Percentiles rank a stretch among this genome's conserved stretches.
phyloP scores from a whole-genome alignment of 2,888 invertebrate species.

The Lomographa bimaculata region DNA sequence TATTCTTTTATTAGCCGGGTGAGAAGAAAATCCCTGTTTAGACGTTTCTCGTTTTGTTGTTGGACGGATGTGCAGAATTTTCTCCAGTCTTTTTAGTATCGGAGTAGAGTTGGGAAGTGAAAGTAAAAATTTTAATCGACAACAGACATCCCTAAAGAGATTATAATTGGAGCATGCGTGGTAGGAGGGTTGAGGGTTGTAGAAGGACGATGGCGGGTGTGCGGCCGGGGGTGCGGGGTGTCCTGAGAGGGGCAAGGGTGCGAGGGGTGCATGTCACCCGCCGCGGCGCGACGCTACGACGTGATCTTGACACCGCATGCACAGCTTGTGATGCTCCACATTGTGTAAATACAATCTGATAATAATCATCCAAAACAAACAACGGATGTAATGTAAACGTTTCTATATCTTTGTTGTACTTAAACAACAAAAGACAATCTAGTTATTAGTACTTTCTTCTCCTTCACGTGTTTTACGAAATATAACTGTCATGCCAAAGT shows the following conservation, averaged over 20 bases:
- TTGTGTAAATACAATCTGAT: constrained; percentile 48
- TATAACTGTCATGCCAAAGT: no score
- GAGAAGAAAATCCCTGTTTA: constrained; percentile 30
- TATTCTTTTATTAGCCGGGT: constrained; percentile 29
- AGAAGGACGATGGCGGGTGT: constrained; percentile 44
- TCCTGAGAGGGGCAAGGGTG: constrained; percentile 38
- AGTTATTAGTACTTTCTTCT: no score
- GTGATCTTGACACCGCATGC: constrained; percentile 81
- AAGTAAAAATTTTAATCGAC: constrained; percentile 65
- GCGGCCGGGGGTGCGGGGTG: constrained; percentile 40
- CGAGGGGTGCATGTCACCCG: constrained; percentile 65
- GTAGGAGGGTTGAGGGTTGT: constrained; percentile 70
- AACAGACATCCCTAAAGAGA: constrained; percentile 79
- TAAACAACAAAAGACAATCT: constrained; percentile 13
- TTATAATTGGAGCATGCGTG: constrained; percentile 84
- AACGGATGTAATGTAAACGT: constrained; percentile 19
- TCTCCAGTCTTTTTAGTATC: constrained; percentile 7
- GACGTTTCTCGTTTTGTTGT: constrained; percentile 18
- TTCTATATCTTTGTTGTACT: constrained; percentile 13
- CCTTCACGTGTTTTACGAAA: no score
- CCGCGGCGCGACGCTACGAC: constrained; percentile 62
- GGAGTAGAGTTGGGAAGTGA: constrained; percentile 17
- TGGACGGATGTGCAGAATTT: constrained; percentile 11
- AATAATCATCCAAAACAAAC: constrained; percentile 43
- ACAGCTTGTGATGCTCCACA: constrained; percentile 63